These are phyloP conservation scores for Pangasius larnaudii DNA, from an alignment of 2,797 vertebrate species.

Conservation along the genomic window DNA sequence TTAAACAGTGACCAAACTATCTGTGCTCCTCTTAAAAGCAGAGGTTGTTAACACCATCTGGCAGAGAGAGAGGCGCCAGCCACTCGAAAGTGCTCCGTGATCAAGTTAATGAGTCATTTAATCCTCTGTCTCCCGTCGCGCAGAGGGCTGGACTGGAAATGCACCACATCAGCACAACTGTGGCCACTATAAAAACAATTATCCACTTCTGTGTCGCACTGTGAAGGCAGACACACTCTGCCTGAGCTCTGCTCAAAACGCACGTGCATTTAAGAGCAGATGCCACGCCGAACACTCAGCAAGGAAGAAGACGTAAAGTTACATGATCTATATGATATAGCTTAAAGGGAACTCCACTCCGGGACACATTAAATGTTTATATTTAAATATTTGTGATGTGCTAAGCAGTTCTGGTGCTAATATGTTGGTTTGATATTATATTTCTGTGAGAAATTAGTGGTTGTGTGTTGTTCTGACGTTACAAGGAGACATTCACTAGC, in stretches of 20 bases:
- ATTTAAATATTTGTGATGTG: neutral
- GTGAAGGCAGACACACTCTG: constrained; percentile 30
- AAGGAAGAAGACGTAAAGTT: neutral
- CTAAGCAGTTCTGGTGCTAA: neutral
- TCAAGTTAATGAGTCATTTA: constrained; percentile 79
- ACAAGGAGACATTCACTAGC: neutral
- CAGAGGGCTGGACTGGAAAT: constrained; percentile 48
- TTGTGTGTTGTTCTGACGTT: neutral
- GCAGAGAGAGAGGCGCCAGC: constrained; percentile 59
- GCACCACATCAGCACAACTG: constrained; percentile 52
- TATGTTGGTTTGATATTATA: neutral
- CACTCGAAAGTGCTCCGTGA: constrained; percentile 66
- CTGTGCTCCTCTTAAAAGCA: constrained; percentile 26
- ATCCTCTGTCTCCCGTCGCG: constrained; percentile 59
- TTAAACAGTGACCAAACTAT: constrained; percentile 40
- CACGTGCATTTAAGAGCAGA: constrained; percentile 46
- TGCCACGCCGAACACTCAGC: constrained; percentile 29
- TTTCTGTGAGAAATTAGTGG: neutral
- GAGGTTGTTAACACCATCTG: constrained; percentile 69
- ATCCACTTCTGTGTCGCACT: constrained; percentile 37
- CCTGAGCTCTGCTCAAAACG: constrained; percentile 41
- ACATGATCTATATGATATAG: too few relatives aligned
- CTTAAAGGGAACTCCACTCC: neutral
- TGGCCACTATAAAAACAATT: constrained; percentile 59
- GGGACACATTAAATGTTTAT: neutral